These are phyloP conservation scores for Cynopterus brachyotis DNA, from an alignment of 2,113 vertebrate genomes.

Conservation along the genomic window DNA sequence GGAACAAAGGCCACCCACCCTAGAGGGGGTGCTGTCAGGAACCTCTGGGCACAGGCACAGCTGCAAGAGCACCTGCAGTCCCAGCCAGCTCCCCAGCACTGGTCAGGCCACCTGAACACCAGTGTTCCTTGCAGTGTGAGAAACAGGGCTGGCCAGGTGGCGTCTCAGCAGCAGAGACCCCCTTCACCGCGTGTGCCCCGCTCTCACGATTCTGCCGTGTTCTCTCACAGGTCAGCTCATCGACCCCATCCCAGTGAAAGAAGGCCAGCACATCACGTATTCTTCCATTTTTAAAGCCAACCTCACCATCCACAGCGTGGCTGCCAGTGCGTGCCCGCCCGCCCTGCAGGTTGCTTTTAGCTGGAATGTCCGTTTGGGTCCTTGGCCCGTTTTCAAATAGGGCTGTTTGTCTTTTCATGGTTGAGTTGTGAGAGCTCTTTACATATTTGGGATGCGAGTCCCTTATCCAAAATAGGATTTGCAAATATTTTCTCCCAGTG, in stretches of 20 bases:
- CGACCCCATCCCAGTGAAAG: accelerated
- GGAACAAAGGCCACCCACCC: not conserved
- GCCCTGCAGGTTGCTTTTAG: accelerated
- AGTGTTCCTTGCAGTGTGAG: not conserved
- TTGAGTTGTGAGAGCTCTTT: not conserved
- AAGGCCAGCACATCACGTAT: accelerated
- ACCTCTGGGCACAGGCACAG: not conserved
- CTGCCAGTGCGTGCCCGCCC: not conserved
- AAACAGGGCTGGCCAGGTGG: not conserved
- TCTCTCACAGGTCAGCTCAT: constrained; percentile 55
- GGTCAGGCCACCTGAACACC: not conserved
- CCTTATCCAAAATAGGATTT: not conserved
- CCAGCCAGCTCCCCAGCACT: not conserved
- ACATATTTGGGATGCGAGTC: not conserved
- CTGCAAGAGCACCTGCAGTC: not conserved
- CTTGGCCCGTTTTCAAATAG: not conserved
- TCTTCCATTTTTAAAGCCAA: accelerated
- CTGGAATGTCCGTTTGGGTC: not conserved
- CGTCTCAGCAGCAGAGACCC: accelerated
- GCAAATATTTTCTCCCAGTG: not conserved
- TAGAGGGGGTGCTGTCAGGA: not conserved
- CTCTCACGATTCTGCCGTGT: not conserved
- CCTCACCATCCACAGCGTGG: not conserved
- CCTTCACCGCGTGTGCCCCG: accelerated
- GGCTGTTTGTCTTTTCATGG: not conserved